These are phyloP conservation scores for Pseudopleuronectes americanus DNA, from an alignment of 2,797 vertebrate species.

Conservation along the genomic window DNA sequence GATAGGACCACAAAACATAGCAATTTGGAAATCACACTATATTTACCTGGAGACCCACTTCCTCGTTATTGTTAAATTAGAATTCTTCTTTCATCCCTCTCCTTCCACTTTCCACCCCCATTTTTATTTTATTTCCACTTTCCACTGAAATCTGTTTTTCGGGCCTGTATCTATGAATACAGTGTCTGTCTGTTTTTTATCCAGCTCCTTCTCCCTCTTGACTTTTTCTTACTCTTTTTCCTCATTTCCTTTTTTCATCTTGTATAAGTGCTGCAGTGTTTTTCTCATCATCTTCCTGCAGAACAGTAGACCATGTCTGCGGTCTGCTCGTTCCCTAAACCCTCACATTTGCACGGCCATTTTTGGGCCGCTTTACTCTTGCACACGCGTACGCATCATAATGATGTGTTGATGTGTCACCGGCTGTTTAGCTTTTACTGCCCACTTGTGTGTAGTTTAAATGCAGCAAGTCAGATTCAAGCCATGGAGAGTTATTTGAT, in stretches of 20 bases:
- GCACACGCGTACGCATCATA: slow-evolving; percentile 37
- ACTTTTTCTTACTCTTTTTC: slow-evolving; percentile 7
- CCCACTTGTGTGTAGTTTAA: slow-evolving; percentile 29
- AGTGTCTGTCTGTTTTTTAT: neutral
- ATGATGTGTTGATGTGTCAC: slow-evolving; percentile 65
- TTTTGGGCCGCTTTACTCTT: slow-evolving; percentile 16
- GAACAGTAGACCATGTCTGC: slow-evolving; percentile 43
- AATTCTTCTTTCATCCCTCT: neutral
- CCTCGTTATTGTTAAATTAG: neutral
- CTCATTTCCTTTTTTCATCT: slow-evolving; percentile 12
- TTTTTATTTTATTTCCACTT: neutral
- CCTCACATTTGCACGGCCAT: slow-evolving; percentile 11
- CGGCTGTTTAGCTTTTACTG: slow-evolving; percentile 55
- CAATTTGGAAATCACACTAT: neutral
- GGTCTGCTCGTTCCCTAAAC: slow-evolving; percentile 32
- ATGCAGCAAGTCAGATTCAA: slow-evolving; percentile 25
- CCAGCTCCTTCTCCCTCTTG: slow-evolving; percentile 20
- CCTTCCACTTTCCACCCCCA: neutral
- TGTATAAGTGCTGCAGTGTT: slow-evolving; percentile 26
- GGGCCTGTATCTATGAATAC: neutral
- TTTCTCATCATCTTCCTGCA: slow-evolving; percentile 56
- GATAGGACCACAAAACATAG: neutral
- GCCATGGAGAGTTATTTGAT: slow-evolving; percentile 37
- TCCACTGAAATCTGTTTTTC: slow-evolving; percentile 19
- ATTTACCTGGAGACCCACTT: neutral